A percentile compares a stretch with the other conserved stretches of the same genome.
phyloP scores from a whole-genome alignment of 1,140 invertebrate species.

The Drosophila mauritiana region DNA sequence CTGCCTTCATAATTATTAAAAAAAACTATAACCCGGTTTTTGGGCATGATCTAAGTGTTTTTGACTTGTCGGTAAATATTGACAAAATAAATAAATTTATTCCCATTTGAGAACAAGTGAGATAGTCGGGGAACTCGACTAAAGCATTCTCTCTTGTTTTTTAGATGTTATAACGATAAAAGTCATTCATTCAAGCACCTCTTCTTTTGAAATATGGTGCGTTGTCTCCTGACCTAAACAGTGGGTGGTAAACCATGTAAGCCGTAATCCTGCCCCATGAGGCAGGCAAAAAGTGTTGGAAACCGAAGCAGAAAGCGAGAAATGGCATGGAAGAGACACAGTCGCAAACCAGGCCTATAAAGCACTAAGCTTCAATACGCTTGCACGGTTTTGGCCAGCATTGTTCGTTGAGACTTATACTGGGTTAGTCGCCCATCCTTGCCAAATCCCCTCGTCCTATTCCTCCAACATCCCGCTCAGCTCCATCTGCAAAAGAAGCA shows the following conservation, averaged over 20 bases:
- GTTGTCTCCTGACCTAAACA: not conserved
- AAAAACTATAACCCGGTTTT: too few relatives aligned
- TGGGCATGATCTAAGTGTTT: too few relatives aligned
- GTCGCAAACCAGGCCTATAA: not conserved
- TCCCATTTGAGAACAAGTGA: too few relatives aligned
- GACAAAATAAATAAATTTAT: too few relatives aligned
- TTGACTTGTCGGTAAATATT: too few relatives aligned
- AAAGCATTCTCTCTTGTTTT: too few relatives aligned
- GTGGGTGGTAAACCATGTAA: not conserved
- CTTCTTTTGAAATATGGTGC: too few relatives aligned
- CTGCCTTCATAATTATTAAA: too few relatives aligned
- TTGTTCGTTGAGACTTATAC: conserved; percentile 54
- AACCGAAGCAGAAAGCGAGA: not conserved
- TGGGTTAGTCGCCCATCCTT: conserved; percentile 20
- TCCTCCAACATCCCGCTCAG: not conserved
- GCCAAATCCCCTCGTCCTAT: not conserved
- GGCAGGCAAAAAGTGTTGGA: not conserved
- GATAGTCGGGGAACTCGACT: too few relatives aligned
- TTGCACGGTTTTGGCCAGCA: not conserved
- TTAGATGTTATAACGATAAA: too few relatives aligned
- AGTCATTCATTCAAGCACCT: too few relatives aligned
- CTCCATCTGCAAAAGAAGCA: conserved; percentile 2
- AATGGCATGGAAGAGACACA: not conserved
- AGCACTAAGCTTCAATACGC: not conserved
- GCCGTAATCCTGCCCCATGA: not conserved